phyloP scores from a whole-genome alignment of 2,113 vertebrate species.

The Machaerirhynchus nigripectus region DNA sequence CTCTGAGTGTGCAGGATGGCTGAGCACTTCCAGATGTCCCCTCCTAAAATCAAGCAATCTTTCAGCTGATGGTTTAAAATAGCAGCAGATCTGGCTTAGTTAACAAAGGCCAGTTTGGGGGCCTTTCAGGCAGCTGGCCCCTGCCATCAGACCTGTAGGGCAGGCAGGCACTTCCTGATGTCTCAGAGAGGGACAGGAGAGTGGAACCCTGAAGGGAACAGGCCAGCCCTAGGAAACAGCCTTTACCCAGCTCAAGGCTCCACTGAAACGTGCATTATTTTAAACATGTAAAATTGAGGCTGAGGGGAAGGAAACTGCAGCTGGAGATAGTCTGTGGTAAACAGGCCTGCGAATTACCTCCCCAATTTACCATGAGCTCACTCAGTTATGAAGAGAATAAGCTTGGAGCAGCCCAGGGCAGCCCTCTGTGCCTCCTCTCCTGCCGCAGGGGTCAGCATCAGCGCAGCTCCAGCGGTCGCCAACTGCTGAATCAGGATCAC shows the following conservation, averaged over 20 bases:
- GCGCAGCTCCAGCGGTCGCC: rapidly evolving
- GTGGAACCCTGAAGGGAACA: neutral
- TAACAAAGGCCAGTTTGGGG: neutral
- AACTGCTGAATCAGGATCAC: neutral
- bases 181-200: neutral
- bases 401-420: neutral
- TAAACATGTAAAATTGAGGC: neutral
- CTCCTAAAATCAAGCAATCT: neutral
- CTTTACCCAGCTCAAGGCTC: neutral
- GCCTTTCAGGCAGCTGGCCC: neutral
- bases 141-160: neutral
- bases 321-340: neutral
- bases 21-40: neutral
- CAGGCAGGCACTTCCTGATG: neutral
- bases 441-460: rapidly evolving
- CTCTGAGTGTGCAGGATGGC: neutral
- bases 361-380: neutral
- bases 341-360: neutral
- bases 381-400: too few species aligned
- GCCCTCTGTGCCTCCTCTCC: neutral
- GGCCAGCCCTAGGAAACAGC: neutral
- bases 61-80: neutral
- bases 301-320: neutral
- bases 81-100: neutral
- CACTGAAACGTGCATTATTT: rapidly evolving